Evolutionary conservation across 2,113 vertebrate species (phyloP).

Genomic region (Albula glossodonta): DNA sequence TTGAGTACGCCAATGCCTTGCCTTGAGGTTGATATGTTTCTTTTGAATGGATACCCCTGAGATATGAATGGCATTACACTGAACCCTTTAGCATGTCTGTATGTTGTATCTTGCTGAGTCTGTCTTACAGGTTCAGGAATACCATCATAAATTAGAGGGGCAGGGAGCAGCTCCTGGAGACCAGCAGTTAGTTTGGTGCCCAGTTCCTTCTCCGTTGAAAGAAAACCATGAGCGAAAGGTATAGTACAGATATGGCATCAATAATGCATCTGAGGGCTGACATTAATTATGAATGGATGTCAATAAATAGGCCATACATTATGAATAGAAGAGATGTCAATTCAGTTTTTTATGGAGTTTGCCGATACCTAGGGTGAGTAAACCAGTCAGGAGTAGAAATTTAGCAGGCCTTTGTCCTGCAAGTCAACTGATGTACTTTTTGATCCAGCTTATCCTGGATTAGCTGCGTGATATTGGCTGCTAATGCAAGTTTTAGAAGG

Average conservation of each 20-base stretch:
- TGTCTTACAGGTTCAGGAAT: too few species aligned
- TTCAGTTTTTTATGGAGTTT: conserved; percentile 39
- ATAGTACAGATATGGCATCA: conserved; percentile 28
- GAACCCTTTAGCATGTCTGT: too few species aligned
- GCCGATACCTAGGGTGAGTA: conserved; percentile 23
- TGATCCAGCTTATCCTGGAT: background rate
- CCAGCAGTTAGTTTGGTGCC: background rate
- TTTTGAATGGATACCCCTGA: too few species aligned
- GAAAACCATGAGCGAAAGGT: background rate
- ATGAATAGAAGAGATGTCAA: conserved; percentile 48
- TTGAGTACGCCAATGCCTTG: too few species aligned
- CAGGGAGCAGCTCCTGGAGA: too few species aligned
- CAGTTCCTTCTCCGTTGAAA: background rate
- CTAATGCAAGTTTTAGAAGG: too few species aligned
- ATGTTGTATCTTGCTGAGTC: too few species aligned
- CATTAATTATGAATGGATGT: conserved; percentile 50
- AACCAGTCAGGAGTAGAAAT: conserved; percentile 15
- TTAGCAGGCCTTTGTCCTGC: background rate
- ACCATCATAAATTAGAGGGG: too few species aligned
- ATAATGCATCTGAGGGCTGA: conserved; percentile 47
- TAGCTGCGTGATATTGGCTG: too few species aligned
- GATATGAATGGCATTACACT: too few species aligned
- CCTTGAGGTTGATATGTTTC: too few species aligned
- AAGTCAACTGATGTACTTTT: too few species aligned
- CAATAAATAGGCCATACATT: conserved; percentile 51